phyloP scores from a whole-genome alignment of 2,113 vertebrate genomes.

The Pelodiscus sinensis region DNA sequence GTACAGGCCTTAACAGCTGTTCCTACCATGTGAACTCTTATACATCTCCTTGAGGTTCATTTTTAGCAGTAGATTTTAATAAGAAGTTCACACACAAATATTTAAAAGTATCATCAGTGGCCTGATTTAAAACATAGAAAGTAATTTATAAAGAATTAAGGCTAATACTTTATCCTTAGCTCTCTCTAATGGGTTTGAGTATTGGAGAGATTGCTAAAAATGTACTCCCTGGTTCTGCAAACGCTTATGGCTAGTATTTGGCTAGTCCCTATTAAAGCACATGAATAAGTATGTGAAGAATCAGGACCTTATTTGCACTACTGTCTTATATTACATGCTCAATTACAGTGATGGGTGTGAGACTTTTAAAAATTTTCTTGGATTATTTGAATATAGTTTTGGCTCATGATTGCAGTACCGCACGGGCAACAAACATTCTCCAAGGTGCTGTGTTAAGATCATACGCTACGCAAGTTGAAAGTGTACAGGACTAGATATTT shows the following conservation, averaged over 20 bases:
- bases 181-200: neutral
- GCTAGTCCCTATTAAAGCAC: neutral
- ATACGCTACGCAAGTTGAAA: fast-evolving
- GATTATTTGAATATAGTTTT: neutral
- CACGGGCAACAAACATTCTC: neutral
- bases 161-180: constrained; percentile 2
- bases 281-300: neutral
- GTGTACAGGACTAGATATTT: fast-evolving
- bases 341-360: neutral
- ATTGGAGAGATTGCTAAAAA: neutral
- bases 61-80: neutral
- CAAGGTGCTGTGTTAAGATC: neutral
- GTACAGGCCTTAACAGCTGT: constrained; percentile 32
- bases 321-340: neutral
- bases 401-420: neutral
- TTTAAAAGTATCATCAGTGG: neutral
- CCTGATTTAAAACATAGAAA: neutral
- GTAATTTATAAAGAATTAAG: neutral
- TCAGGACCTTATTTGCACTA: neutral
- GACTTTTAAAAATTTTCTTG: neutral
- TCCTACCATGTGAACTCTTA: constrained; percentile 42
- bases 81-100: neutral
- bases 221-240: constrained; percentile 20
- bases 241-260: neutral
- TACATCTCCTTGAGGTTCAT: neutral